phyloP scores from a whole-genome alignment of 2,888 invertebrate species.

The Hyposoter dolosus region DNA sequence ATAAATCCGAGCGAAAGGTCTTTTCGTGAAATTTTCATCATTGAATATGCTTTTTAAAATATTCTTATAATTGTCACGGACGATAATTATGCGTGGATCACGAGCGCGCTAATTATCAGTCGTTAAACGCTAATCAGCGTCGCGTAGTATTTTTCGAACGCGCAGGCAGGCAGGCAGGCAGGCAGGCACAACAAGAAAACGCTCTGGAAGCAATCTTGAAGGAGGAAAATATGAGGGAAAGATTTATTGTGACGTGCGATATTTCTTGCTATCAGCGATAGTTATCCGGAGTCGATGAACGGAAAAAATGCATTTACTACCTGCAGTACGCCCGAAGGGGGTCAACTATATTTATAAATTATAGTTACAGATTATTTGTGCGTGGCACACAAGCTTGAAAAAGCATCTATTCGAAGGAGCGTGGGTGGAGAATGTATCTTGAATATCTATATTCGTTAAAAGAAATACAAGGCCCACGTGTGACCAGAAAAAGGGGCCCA shows the following conservation, averaged over 20 bases:
- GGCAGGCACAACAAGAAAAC: not conserved
- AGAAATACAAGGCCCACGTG: slow-evolving; percentile 55
- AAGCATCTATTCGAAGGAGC: slow-evolving; percentile 72
- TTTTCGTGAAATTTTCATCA: not conserved
- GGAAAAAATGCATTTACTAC: slow-evolving; percentile 14
- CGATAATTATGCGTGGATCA: not conserved
- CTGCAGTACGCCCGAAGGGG: slow-evolving; percentile 34
- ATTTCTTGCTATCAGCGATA: slow-evolving; percentile 9
- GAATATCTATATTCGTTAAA: slow-evolving; percentile 1
- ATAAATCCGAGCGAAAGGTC: slow-evolving; percentile 20
- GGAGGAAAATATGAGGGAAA: slow-evolving; percentile 1
- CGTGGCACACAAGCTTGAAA: slow-evolving; percentile 65
- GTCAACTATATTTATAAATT: slow-evolving; percentile 33
- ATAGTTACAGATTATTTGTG: slow-evolving; percentile 32
- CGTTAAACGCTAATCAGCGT: not conserved
- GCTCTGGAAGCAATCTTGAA: not conserved
- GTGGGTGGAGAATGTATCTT: slow-evolving; percentile 67
- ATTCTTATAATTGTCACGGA: not conserved
- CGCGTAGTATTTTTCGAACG: slow-evolving; percentile 5
- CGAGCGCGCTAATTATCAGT: not conserved
- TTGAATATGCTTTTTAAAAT: not conserved
- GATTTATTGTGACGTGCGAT: slow-evolving; percentile 26
- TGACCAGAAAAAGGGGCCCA: slow-evolving; percentile 51
- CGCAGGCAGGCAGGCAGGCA: too few relatives aligned
- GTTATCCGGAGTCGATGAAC: slow-evolving; percentile 31